Evolutionary conservation across 2,888 invertebrate species (phyloP), one percentile per base, ranked within the genome.

Genomic region (Miltochrista miniata): DNA sequence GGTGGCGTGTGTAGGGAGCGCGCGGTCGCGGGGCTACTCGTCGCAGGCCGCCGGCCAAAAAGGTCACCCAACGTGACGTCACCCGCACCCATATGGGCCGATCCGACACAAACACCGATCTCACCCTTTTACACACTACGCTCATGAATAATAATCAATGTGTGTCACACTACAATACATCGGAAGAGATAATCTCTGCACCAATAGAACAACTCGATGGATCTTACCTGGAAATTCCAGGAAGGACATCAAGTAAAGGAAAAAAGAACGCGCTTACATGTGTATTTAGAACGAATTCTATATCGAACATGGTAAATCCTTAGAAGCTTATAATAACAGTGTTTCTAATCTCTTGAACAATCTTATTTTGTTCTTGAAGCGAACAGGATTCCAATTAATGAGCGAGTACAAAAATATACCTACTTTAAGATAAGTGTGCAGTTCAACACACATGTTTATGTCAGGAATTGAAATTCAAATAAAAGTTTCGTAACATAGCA

Each of bases 51-150:
- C 61, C 82, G 78, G 86, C 87, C 88, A 85, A 90, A 90, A 90
- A 90, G 91, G 90, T 90, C 89, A 86, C 81, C 64, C 80, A 51
- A 72, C 72, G 83, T 90, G 90, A 90, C 90, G 90, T 90, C 90
- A 90, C 68, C 31, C 74, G 49, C 65, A 63, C 76, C 83, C 87
- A 88, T 87, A 90, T 87, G 88, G 84, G 81, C 83, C 83, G 83
- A 75, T 79, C 74, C 65, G 67, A 54, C 61, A 61, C 51, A 63
- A 58, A 57, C 58, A 73, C 54, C 75, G 62, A 74, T 73, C 74
- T 73, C 68, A 71, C 77, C 81, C 79, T 79, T 83, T 80, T 70
- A 69, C 70, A 74, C 69, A 68, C 64, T 68, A 71, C 60, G 53
- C 64, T 70, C 68, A 75, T 76, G 67, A 74, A 76, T 73, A 74